Percentiles rank a stretch among this genome's conserved stretches.
Conservation (phyloP, 2,888 invertebrate genomes). For the Ormyrus thymus region DNA sequence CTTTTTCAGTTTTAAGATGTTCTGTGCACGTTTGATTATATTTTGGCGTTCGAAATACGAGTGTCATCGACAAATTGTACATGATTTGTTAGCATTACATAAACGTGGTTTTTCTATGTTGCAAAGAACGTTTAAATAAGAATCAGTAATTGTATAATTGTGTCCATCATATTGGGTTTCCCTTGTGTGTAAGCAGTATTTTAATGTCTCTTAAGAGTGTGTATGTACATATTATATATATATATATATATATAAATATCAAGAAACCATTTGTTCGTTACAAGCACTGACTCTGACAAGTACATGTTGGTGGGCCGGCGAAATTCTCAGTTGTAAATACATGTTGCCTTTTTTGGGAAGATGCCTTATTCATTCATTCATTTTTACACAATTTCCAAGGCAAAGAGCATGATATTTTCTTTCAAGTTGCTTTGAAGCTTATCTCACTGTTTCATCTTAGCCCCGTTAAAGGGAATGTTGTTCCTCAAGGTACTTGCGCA, state of each 20-base stretch:
- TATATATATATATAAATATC: constrained; percentile 12
- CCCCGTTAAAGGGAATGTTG: constrained; percentile 23
- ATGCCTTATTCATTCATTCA: constrained; percentile 42
- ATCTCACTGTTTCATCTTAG: constrained; percentile 52
- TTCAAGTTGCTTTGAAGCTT: constrained; percentile 57
- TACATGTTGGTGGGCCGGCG: constrained; percentile 68
- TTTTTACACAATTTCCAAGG: constrained; percentile 43
- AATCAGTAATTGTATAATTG: constrained; percentile 68
- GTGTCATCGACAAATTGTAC: constrained; percentile 3
- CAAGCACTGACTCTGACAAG: constrained; percentile 51
- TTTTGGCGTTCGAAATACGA: neutral
- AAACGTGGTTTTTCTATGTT: constrained; percentile 14
- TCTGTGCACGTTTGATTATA: constrained; percentile 1
- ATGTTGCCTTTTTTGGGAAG: constrained; percentile 25
- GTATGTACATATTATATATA: constrained; percentile 23
- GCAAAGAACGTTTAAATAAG: constrained; percentile 5
- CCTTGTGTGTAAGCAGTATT: constrained; percentile 47
- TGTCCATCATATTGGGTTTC: constrained; percentile 64
- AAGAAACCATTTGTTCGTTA: constrained; percentile 35
- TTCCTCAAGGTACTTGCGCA: constrained; percentile 32
- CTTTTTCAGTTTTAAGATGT: constrained; percentile 6
- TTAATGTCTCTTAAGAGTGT: constrained; percentile 47
- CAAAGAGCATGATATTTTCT: constrained; percentile 56
- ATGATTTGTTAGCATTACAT: constrained; percentile 9
- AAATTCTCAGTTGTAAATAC: constrained; percentile 51